These are phyloP conservation scores for Julus scandinavius DNA, from an alignment of 2,888 invertebrate genomes.

Conservation along the genomic window DNA sequence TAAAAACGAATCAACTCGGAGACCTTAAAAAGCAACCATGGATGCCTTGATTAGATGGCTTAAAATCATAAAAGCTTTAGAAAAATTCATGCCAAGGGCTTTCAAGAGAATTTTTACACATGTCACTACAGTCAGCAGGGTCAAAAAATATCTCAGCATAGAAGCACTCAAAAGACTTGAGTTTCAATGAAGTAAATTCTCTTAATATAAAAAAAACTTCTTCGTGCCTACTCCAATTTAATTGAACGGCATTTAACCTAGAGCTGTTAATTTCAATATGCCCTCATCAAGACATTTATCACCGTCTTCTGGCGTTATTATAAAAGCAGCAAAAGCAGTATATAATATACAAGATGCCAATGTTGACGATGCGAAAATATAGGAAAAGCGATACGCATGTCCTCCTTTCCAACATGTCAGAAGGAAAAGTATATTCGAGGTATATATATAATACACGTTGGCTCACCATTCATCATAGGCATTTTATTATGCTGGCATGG, in stretches of 20 bases:
- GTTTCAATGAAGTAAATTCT: neutral
- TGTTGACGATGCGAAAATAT: slow-evolving; percentile 19
- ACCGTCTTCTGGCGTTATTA: neutral
- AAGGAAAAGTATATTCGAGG: slow-evolving; percentile 3
- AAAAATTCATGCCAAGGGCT: neutral
- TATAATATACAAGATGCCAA: slow-evolving; percentile 1
- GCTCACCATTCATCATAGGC: neutral
- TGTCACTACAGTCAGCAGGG: neutral
- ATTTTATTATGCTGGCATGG: slow-evolving; percentile 16
- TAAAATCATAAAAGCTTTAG: neutral
- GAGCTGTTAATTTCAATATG: slow-evolving; percentile 8
- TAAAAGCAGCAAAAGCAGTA: neutral
- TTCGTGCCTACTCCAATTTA: neutral
- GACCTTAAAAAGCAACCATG: neutral
- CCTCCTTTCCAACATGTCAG: slow-evolving; percentile 8
- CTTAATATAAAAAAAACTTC: neutral
- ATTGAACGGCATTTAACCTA: slow-evolving; percentile 23
- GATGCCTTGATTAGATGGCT: neutral
- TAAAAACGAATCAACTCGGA: neutral
- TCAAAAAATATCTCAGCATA: neutral
- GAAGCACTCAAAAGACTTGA: neutral
- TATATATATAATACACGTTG: neutral
- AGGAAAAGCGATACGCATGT: slow-evolving; percentile 3
- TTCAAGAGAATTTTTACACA: neutral
- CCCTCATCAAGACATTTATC: slow-evolving; percentile 31